These are phyloP conservation scores for Xestia sexstrigata DNA, from an alignment of 2,888 invertebrate genomes.

Conservation along the genomic window DNA sequence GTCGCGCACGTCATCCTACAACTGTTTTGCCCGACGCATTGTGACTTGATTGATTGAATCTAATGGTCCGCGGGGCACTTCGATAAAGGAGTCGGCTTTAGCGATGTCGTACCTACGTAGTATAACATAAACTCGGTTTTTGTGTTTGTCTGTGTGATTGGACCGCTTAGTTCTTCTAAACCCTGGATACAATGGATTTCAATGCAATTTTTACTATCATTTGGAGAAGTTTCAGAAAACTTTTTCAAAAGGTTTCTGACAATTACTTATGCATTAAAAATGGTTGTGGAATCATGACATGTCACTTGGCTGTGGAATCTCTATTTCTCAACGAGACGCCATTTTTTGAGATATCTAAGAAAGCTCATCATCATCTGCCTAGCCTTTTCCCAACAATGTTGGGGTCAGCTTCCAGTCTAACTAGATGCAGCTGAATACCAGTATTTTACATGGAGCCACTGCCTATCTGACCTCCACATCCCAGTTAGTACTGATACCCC, in stretches of 20 bases:
- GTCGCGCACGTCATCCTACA: conserved; percentile 76
- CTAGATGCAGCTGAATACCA: too few relatives aligned
- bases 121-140: not conserved
- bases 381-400: not conserved
- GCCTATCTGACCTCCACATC: too few relatives aligned
- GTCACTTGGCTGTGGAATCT: not conserved
- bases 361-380: not conserved
- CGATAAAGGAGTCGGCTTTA: conserved; percentile 44
- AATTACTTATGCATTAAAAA: not conserved
- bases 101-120: conserved; percentile 3
- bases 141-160: not conserved
- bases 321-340: not conserved
- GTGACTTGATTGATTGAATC: conserved; percentile 65
- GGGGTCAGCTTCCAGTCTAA: not conserved
- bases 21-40: conserved; percentile 66
- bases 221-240: not conserved
- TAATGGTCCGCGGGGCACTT: conserved; percentile 58
- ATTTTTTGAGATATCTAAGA: not conserved
- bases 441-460: too few relatives aligned
- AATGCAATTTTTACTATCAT: not conserved
- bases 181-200: not conserved
- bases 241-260: not conserved
- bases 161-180: not conserved
- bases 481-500: too few relatives aligned
- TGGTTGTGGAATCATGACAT: not conserved